Evolutionary conservation across 2,888 invertebrate species (phyloP).

Genomic region (Machimus rusticus): DNA sequence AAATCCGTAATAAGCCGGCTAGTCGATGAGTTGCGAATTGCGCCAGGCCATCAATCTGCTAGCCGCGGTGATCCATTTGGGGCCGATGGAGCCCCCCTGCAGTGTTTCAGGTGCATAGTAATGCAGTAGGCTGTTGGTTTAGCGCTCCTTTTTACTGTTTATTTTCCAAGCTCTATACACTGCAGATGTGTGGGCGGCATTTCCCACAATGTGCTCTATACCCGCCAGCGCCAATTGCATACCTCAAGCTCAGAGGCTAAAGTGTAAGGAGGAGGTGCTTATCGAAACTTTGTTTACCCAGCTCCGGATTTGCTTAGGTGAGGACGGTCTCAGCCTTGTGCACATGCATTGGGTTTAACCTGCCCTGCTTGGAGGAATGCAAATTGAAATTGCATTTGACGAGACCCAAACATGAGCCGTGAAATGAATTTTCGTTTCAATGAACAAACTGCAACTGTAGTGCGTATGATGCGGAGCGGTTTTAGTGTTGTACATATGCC

Average conservation of each 20-base stretch:
- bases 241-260: not conserved
- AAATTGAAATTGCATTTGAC: conserved; percentile 8
- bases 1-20: not conserved
- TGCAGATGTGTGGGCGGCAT: conserved; percentile 5
- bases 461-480: not conserved
- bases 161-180: not conserved
- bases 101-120: not conserved
- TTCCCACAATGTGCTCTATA: not conserved
- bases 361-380: not conserved
- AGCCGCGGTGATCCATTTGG: not conserved
- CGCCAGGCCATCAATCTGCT: not conserved
- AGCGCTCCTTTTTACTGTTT: not conserved
- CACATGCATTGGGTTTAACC: not conserved
- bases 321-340: not conserved
- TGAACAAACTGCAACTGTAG: not conserved
- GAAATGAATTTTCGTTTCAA: conserved; percentile 27
- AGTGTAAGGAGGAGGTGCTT: not conserved
- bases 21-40: not conserved
- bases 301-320: not conserved
- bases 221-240: not conserved
- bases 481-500: not conserved
- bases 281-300: not conserved
- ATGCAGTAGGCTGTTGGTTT: not conserved
- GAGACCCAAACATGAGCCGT: conserved; percentile 28
- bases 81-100: not conserved